Conservation (phyloP, 2,113 vertebrate genomes). For the Heterocephalus glaber region DNA sequence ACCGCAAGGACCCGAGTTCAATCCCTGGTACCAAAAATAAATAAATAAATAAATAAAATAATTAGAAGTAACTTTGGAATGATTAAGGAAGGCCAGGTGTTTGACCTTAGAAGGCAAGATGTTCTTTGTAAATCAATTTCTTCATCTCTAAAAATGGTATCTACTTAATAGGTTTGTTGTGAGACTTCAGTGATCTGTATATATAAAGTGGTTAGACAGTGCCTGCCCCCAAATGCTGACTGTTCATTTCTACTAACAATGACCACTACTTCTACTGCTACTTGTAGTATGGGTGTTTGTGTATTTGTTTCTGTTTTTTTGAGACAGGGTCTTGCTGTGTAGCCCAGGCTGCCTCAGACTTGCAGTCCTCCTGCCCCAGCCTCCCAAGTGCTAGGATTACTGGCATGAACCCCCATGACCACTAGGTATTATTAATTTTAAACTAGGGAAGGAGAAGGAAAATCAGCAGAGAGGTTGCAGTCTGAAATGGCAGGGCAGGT, state of each 20-base stretch:
- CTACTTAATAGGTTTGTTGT: neutral
- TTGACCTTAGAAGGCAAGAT: neutral
- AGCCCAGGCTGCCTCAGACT: neutral
- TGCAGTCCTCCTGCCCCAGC: neutral
- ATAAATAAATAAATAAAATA: no score
- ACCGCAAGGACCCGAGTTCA: no score
- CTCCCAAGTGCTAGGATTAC: neutral
- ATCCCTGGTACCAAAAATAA: no score
- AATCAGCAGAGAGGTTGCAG: neutral
- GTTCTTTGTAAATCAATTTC: slow-evolving; percentile 19
- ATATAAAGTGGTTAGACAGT: neutral
- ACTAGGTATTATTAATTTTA: neutral
- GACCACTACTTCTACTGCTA: neutral
- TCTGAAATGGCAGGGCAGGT: neutral
- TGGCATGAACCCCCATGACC: neutral
- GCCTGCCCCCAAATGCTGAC: neutral
- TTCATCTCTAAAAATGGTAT: neutral
- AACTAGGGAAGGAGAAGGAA: neutral
- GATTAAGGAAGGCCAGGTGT: neutral
- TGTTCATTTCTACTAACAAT: neutral
- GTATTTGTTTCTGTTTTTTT: neutral
- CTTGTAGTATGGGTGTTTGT: neutral
- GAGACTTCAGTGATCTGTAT: neutral
- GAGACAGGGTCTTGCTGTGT: neutral
- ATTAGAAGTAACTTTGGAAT: neutral